Percentiles rank a stretch among this genome's conserved stretches.
These are phyloP conservation scores for Denticeps clupeoides DNA, from an alignment of 2,797 vertebrate genomes.

Conservation along the genomic window DNA sequence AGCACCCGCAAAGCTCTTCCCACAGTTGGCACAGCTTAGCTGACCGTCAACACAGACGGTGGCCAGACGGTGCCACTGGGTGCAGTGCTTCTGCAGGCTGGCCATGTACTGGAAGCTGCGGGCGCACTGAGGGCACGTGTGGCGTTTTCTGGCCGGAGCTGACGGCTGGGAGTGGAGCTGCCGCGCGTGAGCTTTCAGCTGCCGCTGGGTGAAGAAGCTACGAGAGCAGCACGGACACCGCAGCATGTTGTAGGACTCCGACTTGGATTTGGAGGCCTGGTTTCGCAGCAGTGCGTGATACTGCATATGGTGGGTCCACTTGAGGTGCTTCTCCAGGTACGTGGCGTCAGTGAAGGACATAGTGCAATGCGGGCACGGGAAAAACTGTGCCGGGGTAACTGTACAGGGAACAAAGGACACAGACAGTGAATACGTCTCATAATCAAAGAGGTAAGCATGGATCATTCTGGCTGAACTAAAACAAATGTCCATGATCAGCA, in stretches of 20 bases:
- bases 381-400: slow-evolving; percentile 45
- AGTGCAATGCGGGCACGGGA: slow-evolving; percentile 55
- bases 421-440: not conserved
- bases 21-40: slow-evolving; percentile 54
- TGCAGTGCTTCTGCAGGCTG: slow-evolving; percentile 63
- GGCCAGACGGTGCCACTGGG: slow-evolving; percentile 55
- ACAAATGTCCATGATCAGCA: too few species aligned
- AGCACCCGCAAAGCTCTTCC: slow-evolving; percentile 52
- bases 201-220: slow-evolving; percentile 48
- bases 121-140: slow-evolving; percentile 57
- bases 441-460: too few species aligned
- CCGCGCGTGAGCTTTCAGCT: slow-evolving; percentile 44
- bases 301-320: slow-evolving; percentile 62
- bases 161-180: slow-evolving; percentile 44
- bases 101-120: slow-evolving; percentile 64
- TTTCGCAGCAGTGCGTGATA: slow-evolving; percentile 52
- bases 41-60: slow-evolving; percentile 47
- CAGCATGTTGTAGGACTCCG: slow-evolving; percentile 42
- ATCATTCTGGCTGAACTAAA: too few species aligned
- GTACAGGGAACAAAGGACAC: slow-evolving; percentile 3
- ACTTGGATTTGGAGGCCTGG: slow-evolving; percentile 41
- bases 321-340: slow-evolving; percentile 61
- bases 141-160: slow-evolving; percentile 48
- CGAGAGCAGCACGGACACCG: slow-evolving; percentile 44
- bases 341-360: slow-evolving; percentile 56